A percentile compares a stretch with the other conserved stretches of the same genome.
These are phyloP conservation scores for Sebastes cheni DNA, from an alignment of 2,797 vertebrate genomes.

Conservation along the genomic window DNA sequence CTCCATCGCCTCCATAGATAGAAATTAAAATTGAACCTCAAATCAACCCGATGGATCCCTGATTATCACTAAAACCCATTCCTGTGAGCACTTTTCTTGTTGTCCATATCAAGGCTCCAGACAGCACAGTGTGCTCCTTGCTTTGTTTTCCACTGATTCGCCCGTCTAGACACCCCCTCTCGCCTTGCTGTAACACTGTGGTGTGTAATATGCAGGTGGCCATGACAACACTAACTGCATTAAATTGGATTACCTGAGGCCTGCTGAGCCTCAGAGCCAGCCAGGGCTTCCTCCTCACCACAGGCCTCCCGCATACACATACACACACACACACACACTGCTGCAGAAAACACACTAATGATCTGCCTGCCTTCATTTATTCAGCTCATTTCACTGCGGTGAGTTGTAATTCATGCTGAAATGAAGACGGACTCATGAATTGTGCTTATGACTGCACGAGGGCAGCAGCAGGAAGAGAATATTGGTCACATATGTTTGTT, in stretches of 20 bases:
- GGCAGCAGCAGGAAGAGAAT: conserved; percentile 7
- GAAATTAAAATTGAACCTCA: background rate
- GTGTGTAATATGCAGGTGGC: conserved; percentile 56
- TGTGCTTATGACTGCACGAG: background rate
- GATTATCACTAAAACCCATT: background rate
- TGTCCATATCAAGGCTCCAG: conserved; percentile 11
- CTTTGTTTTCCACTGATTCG: conserved; percentile 48
- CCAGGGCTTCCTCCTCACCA: conserved; percentile 40
- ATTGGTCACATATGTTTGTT: conserved; percentile 29
- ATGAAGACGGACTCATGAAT: background rate
- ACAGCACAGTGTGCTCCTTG: background rate
- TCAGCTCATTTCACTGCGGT: conserved; percentile 19
- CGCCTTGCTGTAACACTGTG: conserved; percentile 30
- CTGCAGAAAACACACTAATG: conserved; percentile 33
- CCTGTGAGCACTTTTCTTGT: background rate
- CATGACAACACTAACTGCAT: conserved; percentile 66
- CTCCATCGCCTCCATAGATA: background rate
- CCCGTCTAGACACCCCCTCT: conserved; percentile 58
- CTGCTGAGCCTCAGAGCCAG: conserved; percentile 49
- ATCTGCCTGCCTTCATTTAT: conserved; percentile 35
- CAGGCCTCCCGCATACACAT: conserved; percentile 12
- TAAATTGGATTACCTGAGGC: conserved; percentile 70
- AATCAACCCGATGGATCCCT: background rate
- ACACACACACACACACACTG: background rate
- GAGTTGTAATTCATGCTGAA: conserved; percentile 19